Evolutionary conservation across 2,113 vertebrate genomes (phyloP).

Genomic region (Tenrec ecaudatus): DNA sequence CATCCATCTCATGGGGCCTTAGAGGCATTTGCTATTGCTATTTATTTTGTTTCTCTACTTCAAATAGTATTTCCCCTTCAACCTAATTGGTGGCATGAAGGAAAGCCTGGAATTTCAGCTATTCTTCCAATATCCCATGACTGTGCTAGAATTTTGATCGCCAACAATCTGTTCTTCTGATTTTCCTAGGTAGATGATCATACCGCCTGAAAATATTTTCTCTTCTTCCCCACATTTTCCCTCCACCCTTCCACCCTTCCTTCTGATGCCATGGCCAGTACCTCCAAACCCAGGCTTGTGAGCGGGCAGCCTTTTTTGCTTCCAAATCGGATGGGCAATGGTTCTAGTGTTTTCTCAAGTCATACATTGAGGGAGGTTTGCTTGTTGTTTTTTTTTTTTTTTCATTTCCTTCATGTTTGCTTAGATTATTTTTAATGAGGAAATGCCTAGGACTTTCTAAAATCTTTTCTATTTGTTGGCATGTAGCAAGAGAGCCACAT

Average conservation of each 20-base stretch:
- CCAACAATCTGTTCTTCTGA: neutral
- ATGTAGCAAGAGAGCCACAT: neutral
- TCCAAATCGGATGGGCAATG: neutral
- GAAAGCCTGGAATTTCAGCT: neutral
- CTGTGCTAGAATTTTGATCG: neutral
- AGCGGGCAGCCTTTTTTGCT: neutral
- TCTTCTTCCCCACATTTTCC: neutral
- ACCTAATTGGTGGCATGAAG: neutral
- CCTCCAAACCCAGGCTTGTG: neutral
- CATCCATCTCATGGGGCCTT: neutral
- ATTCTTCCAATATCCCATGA: neutral
- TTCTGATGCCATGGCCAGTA: neutral
- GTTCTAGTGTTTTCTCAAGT: neutral
- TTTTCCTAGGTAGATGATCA: slow-evolving; percentile 13
- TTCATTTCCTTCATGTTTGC: slow-evolving; percentile 23
- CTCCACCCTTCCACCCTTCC: neutral
- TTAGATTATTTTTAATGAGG: neutral
- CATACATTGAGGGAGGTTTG: neutral
- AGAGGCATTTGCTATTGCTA: neutral
- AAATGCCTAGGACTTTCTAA: neutral
- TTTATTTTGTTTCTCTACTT: neutral
- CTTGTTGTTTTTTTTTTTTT: no score
- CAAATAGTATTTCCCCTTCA: neutral
- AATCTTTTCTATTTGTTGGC: neutral
- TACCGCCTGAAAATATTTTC: neutral